Evolutionary conservation across 2,888 invertebrate species (phyloP), one percentile per base, ranked within the genome.

Genomic region (Melinaea marsaeus): DNA sequence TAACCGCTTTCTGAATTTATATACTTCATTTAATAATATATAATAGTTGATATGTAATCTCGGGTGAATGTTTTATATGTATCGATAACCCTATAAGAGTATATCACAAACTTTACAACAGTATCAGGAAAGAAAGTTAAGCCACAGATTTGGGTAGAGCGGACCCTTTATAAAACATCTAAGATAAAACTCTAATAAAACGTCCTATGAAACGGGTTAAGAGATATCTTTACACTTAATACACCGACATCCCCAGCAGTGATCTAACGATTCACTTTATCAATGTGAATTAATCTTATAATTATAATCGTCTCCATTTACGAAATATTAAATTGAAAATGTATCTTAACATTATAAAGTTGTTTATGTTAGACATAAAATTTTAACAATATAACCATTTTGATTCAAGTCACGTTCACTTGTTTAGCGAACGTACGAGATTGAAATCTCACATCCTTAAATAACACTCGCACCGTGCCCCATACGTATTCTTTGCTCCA

Each of bases 351-450:
- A 51, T 32, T 51, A 32, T 32, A 32, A 51, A 32, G 32, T 51
- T 11, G 51, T 11, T 51, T 32, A 2, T 11, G 51, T 32, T 9
- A 51, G 32, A 6, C 11, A 32, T 61, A 46, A 57, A 62, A 65
- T 47, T 55, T 60, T 55, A 46, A 47, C 59, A 51, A 61, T 64
- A 65, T 55, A 48, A n/a, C 42, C 56, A 45, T 35, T 45, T 63
- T 58, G 58, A 72, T 66, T 71, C 71, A 68, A 74, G 76, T 74
- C 81, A 80, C 80, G 81, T 69, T 65, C 69, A 58, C 4, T 6
- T 69, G 78, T 78, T 78, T 78, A 51, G 73, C 71, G 72, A 64
- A 64, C 69, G 71, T 72, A 72, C 71, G 61, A 68, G 75, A 75
- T 75, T 72, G 75, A 73, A 73, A 75, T 73, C 73, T 69, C 63